A percentile compares a stretch with the other conserved stretches of the same genome.
phyloP scores from a whole-genome alignment of 1,140 invertebrate species.

The Drosophila parabipectinata region DNA sequence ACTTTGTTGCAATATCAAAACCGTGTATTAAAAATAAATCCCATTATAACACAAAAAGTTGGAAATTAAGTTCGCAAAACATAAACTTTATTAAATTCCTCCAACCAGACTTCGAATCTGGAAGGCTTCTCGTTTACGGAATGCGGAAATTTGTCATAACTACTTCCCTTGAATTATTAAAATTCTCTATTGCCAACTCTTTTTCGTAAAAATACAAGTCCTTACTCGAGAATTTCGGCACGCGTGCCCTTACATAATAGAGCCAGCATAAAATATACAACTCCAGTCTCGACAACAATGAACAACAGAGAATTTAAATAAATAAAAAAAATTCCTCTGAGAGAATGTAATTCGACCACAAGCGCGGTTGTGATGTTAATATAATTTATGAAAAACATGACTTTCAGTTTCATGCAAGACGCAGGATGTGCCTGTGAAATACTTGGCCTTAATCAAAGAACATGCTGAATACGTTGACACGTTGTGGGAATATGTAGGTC shows the following conservation, averaged over 20 bases:
- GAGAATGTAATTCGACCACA: neutral
- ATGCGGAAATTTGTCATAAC: neutral
- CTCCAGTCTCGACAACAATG: neutral
- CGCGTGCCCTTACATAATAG: neutral
- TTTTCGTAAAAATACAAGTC: neutral
- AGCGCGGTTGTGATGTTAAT: neutral
- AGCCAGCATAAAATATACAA: neutral
- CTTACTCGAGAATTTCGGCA: neutral
- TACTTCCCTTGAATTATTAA: no score
- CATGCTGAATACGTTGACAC: constrained; percentile 1
- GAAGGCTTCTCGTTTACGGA: neutral
- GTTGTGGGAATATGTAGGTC: constrained; percentile 3
- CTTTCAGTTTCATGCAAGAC: neutral
- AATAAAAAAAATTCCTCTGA: neutral
- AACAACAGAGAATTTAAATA: neutral
- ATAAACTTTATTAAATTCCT: neutral
- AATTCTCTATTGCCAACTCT: neutral
- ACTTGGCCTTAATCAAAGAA: neutral
- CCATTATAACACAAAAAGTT: no score
- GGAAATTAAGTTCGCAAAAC: no score
- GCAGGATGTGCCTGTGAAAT: neutral
- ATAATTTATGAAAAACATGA: constrained; percentile 6
- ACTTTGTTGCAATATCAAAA: neutral
- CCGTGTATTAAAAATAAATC: no score
- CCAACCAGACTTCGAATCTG: neutral